Conservation (phyloP, 2,113 vertebrate species). For the Macrotis lagotis region DNA sequence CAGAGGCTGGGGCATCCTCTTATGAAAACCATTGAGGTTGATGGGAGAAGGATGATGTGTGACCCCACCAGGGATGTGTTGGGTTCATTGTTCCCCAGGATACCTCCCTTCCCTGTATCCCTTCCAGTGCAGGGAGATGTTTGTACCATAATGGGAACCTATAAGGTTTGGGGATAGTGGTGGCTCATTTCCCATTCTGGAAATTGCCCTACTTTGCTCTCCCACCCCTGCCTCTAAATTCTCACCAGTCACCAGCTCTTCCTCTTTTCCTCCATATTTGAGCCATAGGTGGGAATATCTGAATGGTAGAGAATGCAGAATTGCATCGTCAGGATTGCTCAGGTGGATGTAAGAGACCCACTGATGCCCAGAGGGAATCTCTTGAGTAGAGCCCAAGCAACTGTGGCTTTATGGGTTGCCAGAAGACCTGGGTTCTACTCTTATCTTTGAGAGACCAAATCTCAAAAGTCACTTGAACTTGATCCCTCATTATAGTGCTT, state of each 20-base stretch:
- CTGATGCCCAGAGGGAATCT: not conserved
- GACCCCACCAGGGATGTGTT: not conserved
- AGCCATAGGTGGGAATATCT: not conserved
- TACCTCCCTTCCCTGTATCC: not conserved
- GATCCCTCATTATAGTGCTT: not conserved
- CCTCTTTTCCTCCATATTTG: not conserved
- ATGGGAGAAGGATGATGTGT: not conserved
- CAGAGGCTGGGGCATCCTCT: not conserved
- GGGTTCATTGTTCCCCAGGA: not conserved
- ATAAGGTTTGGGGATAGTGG: not conserved
- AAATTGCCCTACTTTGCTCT: not conserved
- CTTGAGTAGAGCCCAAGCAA: not conserved
- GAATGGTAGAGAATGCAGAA: not conserved
- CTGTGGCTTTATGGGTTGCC: not conserved
- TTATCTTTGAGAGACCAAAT: not conserved
- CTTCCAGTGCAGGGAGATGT: not conserved
- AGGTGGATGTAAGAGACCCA: not conserved
- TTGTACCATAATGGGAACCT: not conserved
- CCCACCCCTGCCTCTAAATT: not conserved
- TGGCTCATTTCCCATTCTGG: not conserved
- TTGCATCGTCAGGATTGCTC: slow-evolving; percentile 10
- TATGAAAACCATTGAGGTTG: not conserved
- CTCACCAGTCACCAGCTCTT: not conserved
- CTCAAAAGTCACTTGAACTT: not conserved
- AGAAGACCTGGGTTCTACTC: not conserved